Percentiles rank a stretch among this genome's conserved stretches.
Conservation (phyloP, 2,797 vertebrate species). For the Valencia hispanica region DNA sequence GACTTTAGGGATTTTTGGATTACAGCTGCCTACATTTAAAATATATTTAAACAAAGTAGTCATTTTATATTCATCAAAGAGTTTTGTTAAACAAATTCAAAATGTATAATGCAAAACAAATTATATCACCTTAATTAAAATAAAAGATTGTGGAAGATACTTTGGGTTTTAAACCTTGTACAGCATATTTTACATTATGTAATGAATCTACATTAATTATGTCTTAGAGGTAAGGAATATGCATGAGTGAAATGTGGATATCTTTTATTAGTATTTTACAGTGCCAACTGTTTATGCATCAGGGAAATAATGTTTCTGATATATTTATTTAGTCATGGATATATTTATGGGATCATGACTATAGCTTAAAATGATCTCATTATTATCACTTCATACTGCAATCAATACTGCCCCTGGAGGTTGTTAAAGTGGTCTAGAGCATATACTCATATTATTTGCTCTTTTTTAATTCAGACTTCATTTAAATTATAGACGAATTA, state of each 20-base stretch:
- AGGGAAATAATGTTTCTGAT: not conserved
- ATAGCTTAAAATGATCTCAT: slow-evolving; percentile 59
- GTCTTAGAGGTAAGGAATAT: slow-evolving; percentile 10
- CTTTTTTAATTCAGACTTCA: slow-evolving; percentile 74
- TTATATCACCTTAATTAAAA: not conserved
- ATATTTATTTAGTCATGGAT: not conserved
- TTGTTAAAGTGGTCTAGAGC: slow-evolving; percentile 62
- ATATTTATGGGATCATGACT: slow-evolving; percentile 29
- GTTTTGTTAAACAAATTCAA: too few relatives aligned
- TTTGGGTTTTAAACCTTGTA: not conserved
- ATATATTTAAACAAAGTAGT: too few relatives aligned
- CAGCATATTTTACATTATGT: not conserved
- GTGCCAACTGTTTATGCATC: not conserved
- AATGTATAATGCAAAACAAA: not conserved
- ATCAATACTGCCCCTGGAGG: slow-evolving; percentile 60
- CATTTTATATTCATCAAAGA: too few relatives aligned
- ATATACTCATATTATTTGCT: slow-evolving; percentile 75
- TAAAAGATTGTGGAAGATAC: not conserved
- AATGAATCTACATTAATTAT: slow-evolving; percentile 5
- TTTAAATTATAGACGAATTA: slow-evolving; percentile 81
- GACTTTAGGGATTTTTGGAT: not conserved
- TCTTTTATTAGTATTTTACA: not conserved
- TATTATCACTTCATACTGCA: slow-evolving; percentile 74
- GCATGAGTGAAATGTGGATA: not conserved
- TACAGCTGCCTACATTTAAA: not conserved